A percentile compares a stretch with the other conserved stretches of the same genome.
Evolutionary conservation across 2,888 invertebrate genomes (phyloP).

Genomic region (Eilema caniola): DNA sequence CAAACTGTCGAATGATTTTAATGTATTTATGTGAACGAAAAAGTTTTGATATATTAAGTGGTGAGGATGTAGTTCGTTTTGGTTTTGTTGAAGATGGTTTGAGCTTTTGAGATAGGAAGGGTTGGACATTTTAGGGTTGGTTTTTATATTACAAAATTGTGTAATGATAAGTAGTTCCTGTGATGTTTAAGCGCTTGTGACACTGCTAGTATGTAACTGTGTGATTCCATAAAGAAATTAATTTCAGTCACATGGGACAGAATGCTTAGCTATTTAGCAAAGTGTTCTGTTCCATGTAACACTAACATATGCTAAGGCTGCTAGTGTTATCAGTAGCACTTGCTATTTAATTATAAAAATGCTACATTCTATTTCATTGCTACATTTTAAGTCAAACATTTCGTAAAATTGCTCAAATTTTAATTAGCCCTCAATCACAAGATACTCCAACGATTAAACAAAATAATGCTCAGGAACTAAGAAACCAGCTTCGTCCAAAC

Average conservation of each 20-base stretch:
- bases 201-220: too few species aligned
- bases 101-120: neutral
- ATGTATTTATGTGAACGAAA: constrained; percentile 53
- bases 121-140: neutral
- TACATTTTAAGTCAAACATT: neutral
- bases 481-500: constrained; percentile 28
- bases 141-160: too few species aligned
- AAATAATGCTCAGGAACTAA: constrained; percentile 15
- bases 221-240: too few species aligned
- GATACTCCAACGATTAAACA: constrained; percentile 20
- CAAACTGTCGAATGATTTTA: constrained; percentile 63
- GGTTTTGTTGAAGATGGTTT: constrained; percentile 7
- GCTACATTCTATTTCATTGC: too few species aligned
- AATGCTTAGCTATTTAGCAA: too few species aligned
- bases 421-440: neutral
- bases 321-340: too few species aligned
- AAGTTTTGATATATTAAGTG: constrained; percentile 54
- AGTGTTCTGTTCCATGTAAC: too few species aligned
- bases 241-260: too few species aligned
- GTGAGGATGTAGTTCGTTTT: constrained; percentile 27
- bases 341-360: too few species aligned
- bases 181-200: too few species aligned
- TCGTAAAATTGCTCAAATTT: neutral
- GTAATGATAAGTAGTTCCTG: too few species aligned
- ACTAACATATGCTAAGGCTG: too few species aligned